phyloP scores from a whole-genome alignment of 1,140 invertebrate species.

The Drosophila kikkawai region DNA sequence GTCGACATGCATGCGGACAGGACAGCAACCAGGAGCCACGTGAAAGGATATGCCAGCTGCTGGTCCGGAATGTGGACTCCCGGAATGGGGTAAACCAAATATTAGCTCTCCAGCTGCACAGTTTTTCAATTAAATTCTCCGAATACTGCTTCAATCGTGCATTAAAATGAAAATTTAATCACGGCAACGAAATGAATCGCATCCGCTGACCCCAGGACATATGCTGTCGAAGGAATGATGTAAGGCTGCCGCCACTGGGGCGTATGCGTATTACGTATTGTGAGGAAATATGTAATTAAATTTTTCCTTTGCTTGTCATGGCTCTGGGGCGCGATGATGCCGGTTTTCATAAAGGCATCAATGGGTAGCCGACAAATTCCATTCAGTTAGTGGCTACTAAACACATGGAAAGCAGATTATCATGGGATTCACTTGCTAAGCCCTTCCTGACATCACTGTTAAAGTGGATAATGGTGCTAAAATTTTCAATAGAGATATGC shows the following conservation, averaged over 20 bases:
- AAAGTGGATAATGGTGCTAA: not conserved
- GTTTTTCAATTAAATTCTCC: constrained; percentile 80
- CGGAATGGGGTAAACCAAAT: constrained; percentile 63
- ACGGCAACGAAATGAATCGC: constrained; percentile 61
- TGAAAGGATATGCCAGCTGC: constrained; percentile 14
- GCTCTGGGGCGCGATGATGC: constrained; percentile 3
- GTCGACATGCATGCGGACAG: constrained; percentile 40
- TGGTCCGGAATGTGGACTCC: constrained; percentile 10
- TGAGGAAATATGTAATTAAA: constrained; percentile 79
- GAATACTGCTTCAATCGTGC: constrained; percentile 80
- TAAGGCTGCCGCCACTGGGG: constrained; percentile 21
- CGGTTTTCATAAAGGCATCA: constrained; percentile 18
- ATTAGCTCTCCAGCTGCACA: constrained; percentile 68
- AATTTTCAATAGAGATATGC: too few relatives aligned
- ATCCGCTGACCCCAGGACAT: constrained; percentile 51
- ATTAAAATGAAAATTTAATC: constrained; percentile 83
- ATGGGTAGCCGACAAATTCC: constrained; percentile 9
- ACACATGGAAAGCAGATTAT: constrained; percentile 8
- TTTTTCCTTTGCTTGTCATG: constrained; percentile 51
- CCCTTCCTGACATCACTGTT: not conserved
- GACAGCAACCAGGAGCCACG: constrained; percentile 3
- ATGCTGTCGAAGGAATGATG: constrained; percentile 27
- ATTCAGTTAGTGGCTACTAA: not conserved
- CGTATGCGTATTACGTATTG: constrained; percentile 59
- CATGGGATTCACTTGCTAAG: not conserved